These are phyloP conservation scores for Desoria tigrina DNA, from an alignment of 2,888 invertebrate genomes.

Conservation along the genomic window DNA sequence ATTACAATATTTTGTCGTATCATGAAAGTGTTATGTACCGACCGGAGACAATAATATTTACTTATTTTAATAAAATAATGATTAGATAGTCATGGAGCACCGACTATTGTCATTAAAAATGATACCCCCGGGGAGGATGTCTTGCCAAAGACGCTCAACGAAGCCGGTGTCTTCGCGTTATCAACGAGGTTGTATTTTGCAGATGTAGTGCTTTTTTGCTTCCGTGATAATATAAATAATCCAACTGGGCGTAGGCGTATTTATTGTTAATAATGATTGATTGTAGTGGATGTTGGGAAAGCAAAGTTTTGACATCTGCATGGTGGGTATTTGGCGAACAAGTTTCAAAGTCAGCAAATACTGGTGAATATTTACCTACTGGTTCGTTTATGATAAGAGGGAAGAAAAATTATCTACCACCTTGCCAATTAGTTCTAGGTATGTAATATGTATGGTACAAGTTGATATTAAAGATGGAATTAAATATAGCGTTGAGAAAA, in stretches of 20 bases:
- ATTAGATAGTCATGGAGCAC: conserved; percentile 81
- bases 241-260: neutral
- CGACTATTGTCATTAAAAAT: conserved; percentile 89
- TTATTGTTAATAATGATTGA: conserved; percentile 21
- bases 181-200: conserved; percentile 70
- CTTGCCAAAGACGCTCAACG: conserved; percentile 92
- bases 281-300: conserved; percentile 94
- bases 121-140: conserved; percentile 66
- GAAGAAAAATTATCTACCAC: conserved; percentile 94
- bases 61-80: no score
- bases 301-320: conserved; percentile 90
- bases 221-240: no score
- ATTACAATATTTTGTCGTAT: neutral
- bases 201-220: no score
- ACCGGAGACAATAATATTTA: no score
- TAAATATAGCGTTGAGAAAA: no score
- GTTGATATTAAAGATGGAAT: no score
- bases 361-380: conserved; percentile 94
- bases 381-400: conserved; percentile 97
- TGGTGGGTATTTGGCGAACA: conserved; percentile 97
- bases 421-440: conserved; percentile 85
- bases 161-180: conserved; percentile 95
- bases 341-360: conserved; percentile 95
- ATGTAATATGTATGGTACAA: no score
- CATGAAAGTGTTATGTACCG: no score